phyloP scores from a whole-genome alignment of 92 coral and sea anemone species.

The Phenganax stokvisi region DNA sequence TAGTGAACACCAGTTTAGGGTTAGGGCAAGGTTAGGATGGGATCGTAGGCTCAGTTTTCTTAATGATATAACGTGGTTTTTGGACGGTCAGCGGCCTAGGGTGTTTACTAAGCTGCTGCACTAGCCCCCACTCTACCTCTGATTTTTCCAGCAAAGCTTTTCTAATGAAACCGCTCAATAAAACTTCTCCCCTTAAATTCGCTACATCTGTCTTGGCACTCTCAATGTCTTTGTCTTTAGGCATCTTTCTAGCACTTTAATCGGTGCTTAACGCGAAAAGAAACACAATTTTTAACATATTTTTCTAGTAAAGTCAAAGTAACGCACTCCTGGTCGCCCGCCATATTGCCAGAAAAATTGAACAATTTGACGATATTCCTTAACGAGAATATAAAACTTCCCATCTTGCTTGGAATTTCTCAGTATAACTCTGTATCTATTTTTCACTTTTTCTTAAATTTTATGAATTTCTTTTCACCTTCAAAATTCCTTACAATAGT shows the following conservation, averaged over 20 bases:
- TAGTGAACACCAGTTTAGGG: too few species aligned
- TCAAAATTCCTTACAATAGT: too few species aligned
- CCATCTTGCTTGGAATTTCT: too few species aligned
- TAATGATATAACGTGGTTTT: neutral
- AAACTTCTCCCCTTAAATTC: constrained; percentile 27
- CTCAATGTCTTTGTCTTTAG: neutral
- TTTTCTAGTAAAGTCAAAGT: neutral
- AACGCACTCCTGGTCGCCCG: constrained; percentile 9
- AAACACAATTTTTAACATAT: neutral
- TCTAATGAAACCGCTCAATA: constrained; percentile 20
- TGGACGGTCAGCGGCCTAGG: too few species aligned
- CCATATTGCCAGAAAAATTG: constrained; percentile 5
- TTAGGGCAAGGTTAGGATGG: too few species aligned
- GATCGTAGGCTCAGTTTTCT: neutral
- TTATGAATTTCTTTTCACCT: too few species aligned
- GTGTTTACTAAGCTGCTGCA: neutral
- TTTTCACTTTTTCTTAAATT: too few species aligned
- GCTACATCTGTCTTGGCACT: neutral
- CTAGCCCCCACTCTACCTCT: neutral
- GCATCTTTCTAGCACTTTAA: constrained; percentile 27
- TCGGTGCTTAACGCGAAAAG: constrained; percentile 1
- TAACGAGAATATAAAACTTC: too few species aligned
- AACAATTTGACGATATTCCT: too few species aligned
- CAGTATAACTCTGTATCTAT: too few species aligned
- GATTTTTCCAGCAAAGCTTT: constrained; percentile 9